Base-by-base conservation (phyloP, 64 coral and sea anemone genomes). In the Trachythela sp. region DNA sequence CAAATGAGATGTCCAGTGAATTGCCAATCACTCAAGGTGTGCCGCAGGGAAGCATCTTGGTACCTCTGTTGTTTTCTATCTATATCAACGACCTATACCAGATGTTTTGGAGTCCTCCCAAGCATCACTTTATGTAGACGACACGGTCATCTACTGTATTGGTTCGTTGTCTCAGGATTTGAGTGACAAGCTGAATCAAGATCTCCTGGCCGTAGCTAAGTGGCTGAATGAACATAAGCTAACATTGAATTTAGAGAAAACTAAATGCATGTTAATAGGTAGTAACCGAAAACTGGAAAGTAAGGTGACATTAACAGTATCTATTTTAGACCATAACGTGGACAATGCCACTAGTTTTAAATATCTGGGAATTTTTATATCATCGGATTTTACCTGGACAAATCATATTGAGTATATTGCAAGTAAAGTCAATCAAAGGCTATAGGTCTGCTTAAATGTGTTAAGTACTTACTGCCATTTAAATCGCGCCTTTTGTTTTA, bases 401-500 rank as follows among this genome's bases (percentile, higher is more conserved):
- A 6, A 59, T 59, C 54, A n/a, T 20, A 59, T 20, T 20, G 14
- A 59, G 30, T 34, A 83, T 83, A 87, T 87, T 38, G 86, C 51
- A 0, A 56, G 2, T 9, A 87, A 87, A 39, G 54, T 87, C 31
- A 87, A 87, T 64, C 86, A 64, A 87, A 59, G 86, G 15, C 86
- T 87, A n/a, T n/a, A 8, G 54, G 86, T 40, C 42, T 87, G 31
- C 75, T 83, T 68, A 87, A 2, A 17, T 20, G 86, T 37, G 36
- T 87, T 87, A 87, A 87, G 52, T 48, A 87, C n/a, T 87, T 87
- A 87, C 39, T 87, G 30, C 86, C 86, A 32, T 87, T 87, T 39
- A 87, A 24, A 27, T 49, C 86, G 13, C 50, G 27, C 0, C 49
- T 87, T 0, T 48, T 49, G 27, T 83, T 30, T 83, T 83, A 83